Conservation (phyloP, 2,113 vertebrate species). For the Phrynosoma platyrhinos region DNA sequence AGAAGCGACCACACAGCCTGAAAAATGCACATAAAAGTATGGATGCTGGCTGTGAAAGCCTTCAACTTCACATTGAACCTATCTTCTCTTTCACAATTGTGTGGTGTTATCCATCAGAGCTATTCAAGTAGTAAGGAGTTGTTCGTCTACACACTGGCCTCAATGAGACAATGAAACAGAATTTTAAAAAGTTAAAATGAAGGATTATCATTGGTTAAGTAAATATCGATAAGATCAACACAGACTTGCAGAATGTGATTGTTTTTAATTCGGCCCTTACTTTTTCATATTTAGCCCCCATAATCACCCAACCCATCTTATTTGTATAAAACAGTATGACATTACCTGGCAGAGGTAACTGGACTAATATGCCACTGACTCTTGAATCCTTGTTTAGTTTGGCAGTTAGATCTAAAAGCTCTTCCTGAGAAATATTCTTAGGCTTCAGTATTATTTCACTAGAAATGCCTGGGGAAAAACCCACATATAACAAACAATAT, state of each 20-base stretch:
- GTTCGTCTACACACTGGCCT: not conserved
- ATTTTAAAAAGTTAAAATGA: not conserved
- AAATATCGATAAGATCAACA: not conserved
- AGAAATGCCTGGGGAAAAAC: constrained; percentile 76
- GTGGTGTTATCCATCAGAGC: not conserved
- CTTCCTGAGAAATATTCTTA: constrained; percentile 87
- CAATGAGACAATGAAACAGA: not conserved
- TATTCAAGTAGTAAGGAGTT: not conserved
- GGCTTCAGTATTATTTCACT: constrained; percentile 89
- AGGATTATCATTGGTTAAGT: not conserved
- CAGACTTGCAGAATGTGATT: not conserved
- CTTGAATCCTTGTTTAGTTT: constrained; percentile 87
- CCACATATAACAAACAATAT: not conserved
- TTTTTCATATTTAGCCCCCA: not conserved
- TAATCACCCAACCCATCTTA: not conserved
- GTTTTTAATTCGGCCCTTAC: not conserved
- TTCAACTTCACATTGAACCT: no score
- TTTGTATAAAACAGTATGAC: not conserved
- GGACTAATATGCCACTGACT: constrained; percentile 91
- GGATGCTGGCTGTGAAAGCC: no score
- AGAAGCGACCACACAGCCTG: no score
- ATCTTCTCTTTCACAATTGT: not conserved
- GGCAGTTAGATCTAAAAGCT: constrained; percentile 85
- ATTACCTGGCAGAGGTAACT: constrained; percentile 88
- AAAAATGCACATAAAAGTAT: no score